Conservation (phyloP, 2,797 vertebrate species). For the Toxotes lorentzi region DNA sequence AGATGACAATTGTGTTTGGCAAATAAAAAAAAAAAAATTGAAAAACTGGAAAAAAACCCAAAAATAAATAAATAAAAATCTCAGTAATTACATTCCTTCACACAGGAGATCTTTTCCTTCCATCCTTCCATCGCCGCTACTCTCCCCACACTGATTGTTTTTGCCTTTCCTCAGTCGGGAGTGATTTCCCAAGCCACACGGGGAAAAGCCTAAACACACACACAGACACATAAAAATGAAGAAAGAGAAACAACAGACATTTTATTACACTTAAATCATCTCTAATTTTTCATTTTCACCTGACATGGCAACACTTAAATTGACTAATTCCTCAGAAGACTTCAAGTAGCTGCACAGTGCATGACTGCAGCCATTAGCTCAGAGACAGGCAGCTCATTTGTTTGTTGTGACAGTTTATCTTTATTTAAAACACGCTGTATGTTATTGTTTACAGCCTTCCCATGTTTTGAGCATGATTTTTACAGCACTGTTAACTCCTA, state of each 20-base stretch:
- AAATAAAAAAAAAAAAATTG: neutral
- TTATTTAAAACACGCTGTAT: conserved; percentile 9
- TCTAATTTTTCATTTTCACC: conserved; percentile 13
- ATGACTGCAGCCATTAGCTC: neutral
- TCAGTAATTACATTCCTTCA: conserved; percentile 60
- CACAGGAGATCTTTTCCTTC: conserved; percentile 45
- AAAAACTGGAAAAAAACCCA: neutral
- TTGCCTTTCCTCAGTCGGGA: conserved; percentile 15
- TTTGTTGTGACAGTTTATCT: conserved; percentile 10
- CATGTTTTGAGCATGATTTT: conserved; percentile 13
- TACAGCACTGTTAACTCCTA: conserved; percentile 21
- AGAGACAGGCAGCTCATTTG: conserved; percentile 11
- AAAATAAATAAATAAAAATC: conserved; percentile 26
- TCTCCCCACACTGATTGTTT: conserved; percentile 26
- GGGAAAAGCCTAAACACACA: conserved; percentile 1
- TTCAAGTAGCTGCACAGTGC: neutral
- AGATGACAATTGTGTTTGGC: conserved; percentile 66
- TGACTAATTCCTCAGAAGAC: conserved; percentile 3
- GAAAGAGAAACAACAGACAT: conserved; percentile 9
- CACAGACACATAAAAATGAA: conserved; percentile 27
- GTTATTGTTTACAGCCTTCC: neutral
- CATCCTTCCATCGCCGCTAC: neutral
- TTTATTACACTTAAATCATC: conserved; percentile 1
- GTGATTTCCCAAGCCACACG: conserved; percentile 57
- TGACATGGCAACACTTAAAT: conserved; percentile 19